phyloP scores from a whole-genome alignment of 2,797 vertebrate genomes.

The Sarcophilus harrisii region DNA sequence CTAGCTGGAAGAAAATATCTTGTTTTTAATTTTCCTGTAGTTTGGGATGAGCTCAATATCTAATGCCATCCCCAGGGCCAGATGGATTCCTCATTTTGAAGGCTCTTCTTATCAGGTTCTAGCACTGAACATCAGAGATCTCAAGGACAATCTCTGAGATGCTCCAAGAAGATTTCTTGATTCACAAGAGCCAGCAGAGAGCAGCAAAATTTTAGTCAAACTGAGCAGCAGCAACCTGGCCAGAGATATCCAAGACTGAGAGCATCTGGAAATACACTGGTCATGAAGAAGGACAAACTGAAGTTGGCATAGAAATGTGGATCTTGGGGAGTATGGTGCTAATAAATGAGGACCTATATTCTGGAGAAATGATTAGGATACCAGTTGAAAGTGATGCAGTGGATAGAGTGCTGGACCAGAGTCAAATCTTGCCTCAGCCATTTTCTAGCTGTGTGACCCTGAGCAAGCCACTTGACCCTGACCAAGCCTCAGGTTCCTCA shows the following conservation, averaged over 20 bases:
- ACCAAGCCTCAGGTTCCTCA: background rate
- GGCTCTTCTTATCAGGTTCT: background rate
- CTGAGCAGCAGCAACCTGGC: background rate
- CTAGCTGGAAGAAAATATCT: conserved; percentile 60
- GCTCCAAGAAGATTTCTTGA: background rate
- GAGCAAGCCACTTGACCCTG: background rate
- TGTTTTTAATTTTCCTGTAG: conserved; percentile 57
- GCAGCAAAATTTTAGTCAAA: background rate
- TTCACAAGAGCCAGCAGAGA: background rate
- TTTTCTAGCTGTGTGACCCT: background rate
- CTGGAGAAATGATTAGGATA: background rate
- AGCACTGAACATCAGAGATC: background rate
- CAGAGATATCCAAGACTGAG: background rate
- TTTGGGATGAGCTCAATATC: conserved; percentile 54
- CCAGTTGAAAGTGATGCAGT: background rate
- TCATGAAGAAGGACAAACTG: background rate
- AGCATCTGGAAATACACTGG: background rate
- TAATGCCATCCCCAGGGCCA: conserved; percentile 22
- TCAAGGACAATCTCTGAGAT: background rate
- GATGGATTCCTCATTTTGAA: conserved; percentile 1
- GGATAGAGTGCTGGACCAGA: background rate
- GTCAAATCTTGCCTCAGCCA: background rate
- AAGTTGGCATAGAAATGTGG: background rate
- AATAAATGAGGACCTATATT: background rate
- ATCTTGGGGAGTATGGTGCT: background rate